Base-by-base conservation (phyloP, 2,888 invertebrate genomes). In the Brachyopa scutellaris region DNA sequence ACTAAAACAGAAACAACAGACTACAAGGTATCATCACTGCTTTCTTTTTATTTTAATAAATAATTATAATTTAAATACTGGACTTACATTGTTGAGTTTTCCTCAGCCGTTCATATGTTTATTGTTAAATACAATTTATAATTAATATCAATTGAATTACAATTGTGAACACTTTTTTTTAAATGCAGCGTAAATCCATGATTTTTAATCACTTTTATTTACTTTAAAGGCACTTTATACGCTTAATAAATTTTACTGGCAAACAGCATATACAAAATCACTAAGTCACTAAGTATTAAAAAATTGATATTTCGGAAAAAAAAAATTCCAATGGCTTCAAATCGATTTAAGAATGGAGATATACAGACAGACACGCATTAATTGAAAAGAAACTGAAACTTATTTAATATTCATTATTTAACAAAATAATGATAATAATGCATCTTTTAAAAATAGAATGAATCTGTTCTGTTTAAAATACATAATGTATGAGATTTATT, bases 151-250 rank as follows among this genome's bases (percentile, higher is more conserved):
- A 21, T 29, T 38, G 15, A 19, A 53, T 49, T 23, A 15, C 0
- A 31, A 33, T 6, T 38, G 4, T 21, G n/a, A 47, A 67, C 55
- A 67, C 55, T 33, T 45, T 42, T 33, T 7, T 45, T 55, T 57
- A 59, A 59, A 59, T 59, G 69, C 69, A 59, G 40, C 19, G 55
- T 45, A 45, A 26, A 15, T 42, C 49, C 36, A 69, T 49, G 5
- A 21, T 59, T 59, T 47, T 17, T 1, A 11, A 45, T 5, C 26
- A 26, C 26, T 26, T 26, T 26, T 26, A 5, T 26, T 26, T 26
- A 26, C 6, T 26, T 6, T 26, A 21, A 40, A 17, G 8, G 7
- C 40, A 40, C 40, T 17, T 40, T 9, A 7, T 19, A 17, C 42
- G 19, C 13, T 7, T 19, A 23, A 23, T 11, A 45, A n/a, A 47